Evolutionary conservation across 2,888 invertebrate genomes (phyloP), one percentile per base, ranked within the genome.

Genomic region (Drosophila suboccidentalis): DNA sequence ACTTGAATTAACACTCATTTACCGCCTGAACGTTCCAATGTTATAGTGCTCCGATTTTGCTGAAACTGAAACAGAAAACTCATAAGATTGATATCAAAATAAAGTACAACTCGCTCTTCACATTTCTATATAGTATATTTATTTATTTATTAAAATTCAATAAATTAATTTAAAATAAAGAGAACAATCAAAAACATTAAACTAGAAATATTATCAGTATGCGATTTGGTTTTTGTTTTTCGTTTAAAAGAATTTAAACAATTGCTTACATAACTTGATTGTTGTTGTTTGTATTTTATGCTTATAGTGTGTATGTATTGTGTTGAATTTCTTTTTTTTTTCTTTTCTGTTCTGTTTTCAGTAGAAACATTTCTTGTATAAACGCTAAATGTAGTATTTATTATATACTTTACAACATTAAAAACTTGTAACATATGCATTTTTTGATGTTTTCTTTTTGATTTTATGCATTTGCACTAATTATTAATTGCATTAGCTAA

Each of bases 131-230:
- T 29, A 43, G 41, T 76, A 73, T 71, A 78, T 75, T 76, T 29
- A 29, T 29, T 71, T 59, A 74, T 84, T 84, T 88, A 88, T 78
- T 84, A 66, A 78, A 83, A 74, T 73, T 88, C 83, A 84, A 84
- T 88, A 84, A 84, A 87, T 88, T 84, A 84, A 82, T 84, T 88
- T 67, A 65, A 84, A 84, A 88, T 70, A 46, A 83, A 86, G 71
- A 86, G 87, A 84, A 84, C 84, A 84, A 87, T 85, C 53, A 79
- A 85, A 85, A 89, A 89, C 81, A 84, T 85, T 85, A 85, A 89
- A 84, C 89, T 85, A 88, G 81, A 81, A 75, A 75, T 85, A 79
- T 86, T 75, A 68, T 73, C 64, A 65, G 61, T 80, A 89, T 70
- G 74, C 68, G 41, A 19, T 71, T 75, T 67, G 54, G 17, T 65